Percentiles rank a stretch among this genome's conserved stretches.
Evolutionary conservation across 37 sponge, comb jelly and placozoan genomes (phyloP).

Genomic region (Hexactinellida sp.): DNA sequence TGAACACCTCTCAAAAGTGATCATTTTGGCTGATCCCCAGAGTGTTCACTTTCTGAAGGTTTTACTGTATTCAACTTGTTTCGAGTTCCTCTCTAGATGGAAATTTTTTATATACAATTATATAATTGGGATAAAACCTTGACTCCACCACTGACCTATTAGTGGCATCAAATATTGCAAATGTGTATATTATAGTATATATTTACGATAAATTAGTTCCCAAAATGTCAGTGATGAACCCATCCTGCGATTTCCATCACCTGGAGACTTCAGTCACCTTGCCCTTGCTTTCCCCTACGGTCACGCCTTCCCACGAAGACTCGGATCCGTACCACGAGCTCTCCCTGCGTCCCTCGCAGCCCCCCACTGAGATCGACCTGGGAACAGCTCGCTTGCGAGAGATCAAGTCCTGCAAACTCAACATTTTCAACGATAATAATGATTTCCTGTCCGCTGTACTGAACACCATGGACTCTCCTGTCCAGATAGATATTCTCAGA

Average conservation of each 20-base stretch:
- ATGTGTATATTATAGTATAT: background rate
- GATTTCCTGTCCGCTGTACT: background rate
- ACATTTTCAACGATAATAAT: background rate
- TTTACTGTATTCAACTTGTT: too few relatives aligned
- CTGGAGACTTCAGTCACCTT: background rate
- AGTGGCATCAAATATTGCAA: too few relatives aligned
- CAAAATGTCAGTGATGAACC: background rate
- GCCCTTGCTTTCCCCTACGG: background rate
- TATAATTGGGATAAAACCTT: too few relatives aligned
- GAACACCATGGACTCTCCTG: background rate
- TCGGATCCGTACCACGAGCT: constrained; percentile 11
- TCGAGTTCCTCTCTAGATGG: too few relatives aligned
- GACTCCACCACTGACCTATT: too few relatives aligned
- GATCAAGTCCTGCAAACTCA: background rate
- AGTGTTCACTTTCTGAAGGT: too few relatives aligned
- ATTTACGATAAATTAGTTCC: background rate
- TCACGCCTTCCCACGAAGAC: background rate
- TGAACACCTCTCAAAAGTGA: too few relatives aligned
- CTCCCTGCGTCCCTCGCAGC: background rate
- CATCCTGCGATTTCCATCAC: background rate
- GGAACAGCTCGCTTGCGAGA: background rate
- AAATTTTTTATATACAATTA: too few relatives aligned
- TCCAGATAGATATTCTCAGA: background rate
- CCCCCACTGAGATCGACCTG: background rate
- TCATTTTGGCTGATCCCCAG: too few relatives aligned